phyloP scores from a whole-genome alignment of 2,113 vertebrate species.

The Siniperca knerii region DNA sequence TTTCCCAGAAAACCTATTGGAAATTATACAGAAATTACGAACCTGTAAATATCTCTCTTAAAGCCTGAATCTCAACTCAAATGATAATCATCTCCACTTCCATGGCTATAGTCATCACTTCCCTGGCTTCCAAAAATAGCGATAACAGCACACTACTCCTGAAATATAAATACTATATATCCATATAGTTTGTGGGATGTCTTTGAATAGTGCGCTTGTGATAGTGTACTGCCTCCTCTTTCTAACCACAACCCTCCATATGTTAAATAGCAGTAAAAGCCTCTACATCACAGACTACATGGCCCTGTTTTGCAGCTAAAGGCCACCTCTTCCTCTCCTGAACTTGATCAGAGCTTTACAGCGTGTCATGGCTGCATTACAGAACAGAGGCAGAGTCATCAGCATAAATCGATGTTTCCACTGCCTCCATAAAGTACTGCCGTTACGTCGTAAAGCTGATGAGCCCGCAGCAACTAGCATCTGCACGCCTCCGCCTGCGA shows the following conservation, averaged over 20 bases:
- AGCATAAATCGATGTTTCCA: slow-evolving; percentile 74
- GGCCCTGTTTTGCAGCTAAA: slow-evolving; percentile 2
- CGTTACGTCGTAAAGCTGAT: slow-evolving; percentile 68
- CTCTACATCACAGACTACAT: not conserved
- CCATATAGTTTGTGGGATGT: not conserved
- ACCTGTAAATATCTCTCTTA: not conserved
- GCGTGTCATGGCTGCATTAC: slow-evolving; percentile 53
- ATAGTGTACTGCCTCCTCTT: not conserved
- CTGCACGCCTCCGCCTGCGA: slow-evolving; percentile 44
- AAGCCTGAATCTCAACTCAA: not conserved
- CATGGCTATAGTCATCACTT: not conserved
- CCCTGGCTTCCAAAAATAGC: no score
- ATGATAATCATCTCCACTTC: not conserved
- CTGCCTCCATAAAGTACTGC: slow-evolving; percentile 58
- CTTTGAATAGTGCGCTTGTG: no score
- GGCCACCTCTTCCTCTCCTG: not conserved
- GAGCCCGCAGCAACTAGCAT: slow-evolving; percentile 61
- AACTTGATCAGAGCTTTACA: slow-evolving; percentile 38
- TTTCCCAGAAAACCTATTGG: not conserved
- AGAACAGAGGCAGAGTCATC: slow-evolving; percentile 65
- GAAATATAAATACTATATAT: not conserved
- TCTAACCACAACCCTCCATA: not conserved
- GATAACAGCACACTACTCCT: not conserved
- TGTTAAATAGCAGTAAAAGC: slow-evolving; percentile 13
- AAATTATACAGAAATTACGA: not conserved